Conservation (phyloP, 2,888 invertebrate genomes). For the Cryptophagus acutangulus region DNA sequence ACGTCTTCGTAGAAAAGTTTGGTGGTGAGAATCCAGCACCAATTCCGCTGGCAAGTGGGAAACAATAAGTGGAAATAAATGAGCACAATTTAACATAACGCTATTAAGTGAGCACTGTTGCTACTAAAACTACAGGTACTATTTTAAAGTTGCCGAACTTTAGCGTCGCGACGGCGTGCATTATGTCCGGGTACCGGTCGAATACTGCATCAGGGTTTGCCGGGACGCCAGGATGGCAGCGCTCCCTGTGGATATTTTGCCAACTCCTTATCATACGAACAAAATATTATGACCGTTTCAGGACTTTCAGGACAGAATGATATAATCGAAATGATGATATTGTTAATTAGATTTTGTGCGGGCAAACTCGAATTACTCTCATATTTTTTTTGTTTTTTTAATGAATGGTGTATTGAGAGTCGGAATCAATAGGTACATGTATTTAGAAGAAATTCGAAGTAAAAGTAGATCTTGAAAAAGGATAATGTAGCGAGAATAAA, state of each 20-base stretch:
- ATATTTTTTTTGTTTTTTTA: constrained; percentile 5
- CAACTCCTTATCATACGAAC: constrained; percentile 19
- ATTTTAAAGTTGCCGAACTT: constrained; percentile 24
- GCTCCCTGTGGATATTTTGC: constrained; percentile 41
- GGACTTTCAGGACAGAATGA: constrained; percentile 17
- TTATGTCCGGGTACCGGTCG: constrained; percentile 40
- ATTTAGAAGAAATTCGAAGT: too few relatives aligned
- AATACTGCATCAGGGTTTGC: constrained; percentile 47
- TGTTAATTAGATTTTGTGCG: constrained; percentile 18
- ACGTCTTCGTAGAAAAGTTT: too few relatives aligned
- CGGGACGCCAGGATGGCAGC: constrained; percentile 42
- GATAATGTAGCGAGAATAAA: too few relatives aligned
- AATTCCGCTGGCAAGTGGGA: too few relatives aligned
- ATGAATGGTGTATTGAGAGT: neutral
- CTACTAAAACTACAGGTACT: constrained; percentile 28
- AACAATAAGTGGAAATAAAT: too few relatives aligned
- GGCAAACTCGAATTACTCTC: too few relatives aligned
- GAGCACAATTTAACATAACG: constrained; percentile 33
- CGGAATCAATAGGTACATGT: neutral
- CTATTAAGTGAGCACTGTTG: constrained; percentile 31
- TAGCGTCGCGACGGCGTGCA: constrained; percentile 40
- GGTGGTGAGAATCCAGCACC: too few relatives aligned
- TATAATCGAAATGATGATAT: too few relatives aligned
- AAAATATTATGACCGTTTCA: constrained; percentile 5
- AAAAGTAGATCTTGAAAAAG: too few relatives aligned